A percentile compares a stretch with the other conserved stretches of the same genome.
phyloP scores from a whole-genome alignment of 1,140 invertebrate genomes.

The Druon quercuslanigerum region DNA sequence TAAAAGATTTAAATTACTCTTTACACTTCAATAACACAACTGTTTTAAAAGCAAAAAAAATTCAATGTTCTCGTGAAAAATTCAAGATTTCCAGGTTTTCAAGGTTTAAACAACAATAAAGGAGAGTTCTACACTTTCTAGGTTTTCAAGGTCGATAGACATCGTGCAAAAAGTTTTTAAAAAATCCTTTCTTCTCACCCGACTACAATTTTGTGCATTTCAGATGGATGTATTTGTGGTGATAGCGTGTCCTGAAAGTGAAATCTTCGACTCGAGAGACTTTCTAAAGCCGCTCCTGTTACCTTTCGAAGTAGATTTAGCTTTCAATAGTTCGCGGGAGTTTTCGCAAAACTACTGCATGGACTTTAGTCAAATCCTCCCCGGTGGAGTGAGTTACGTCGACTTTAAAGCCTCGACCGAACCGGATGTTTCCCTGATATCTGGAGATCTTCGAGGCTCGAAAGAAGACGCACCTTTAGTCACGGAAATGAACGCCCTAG shows the following conservation, averaged over 20 bases:
- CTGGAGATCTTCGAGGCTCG: conserved; percentile 78
- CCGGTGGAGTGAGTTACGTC: conserved; percentile 78
- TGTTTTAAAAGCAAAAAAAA: too few relatives aligned
- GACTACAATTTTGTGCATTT: conserved; percentile 56
- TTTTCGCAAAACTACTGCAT: conserved; percentile 81
- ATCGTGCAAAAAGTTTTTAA: too few relatives aligned
- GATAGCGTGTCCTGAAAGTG: conserved; percentile 92
- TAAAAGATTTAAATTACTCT: too few relatives aligned
- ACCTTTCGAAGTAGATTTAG: conserved; percentile 95
- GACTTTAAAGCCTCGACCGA: conserved; percentile 69
- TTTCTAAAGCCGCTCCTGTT: conserved; percentile 93
- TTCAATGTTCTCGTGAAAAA: too few relatives aligned
- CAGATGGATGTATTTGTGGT: conserved; percentile 93
- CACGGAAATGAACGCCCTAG: conserved; percentile 63
- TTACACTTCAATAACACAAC: too few relatives aligned
- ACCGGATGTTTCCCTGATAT: conserved; percentile 83
- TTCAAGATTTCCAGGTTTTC: too few relatives aligned
- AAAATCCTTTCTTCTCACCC: too few relatives aligned
- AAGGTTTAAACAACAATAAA: too few relatives aligned
- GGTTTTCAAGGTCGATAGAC: too few relatives aligned
- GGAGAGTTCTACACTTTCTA: too few relatives aligned
- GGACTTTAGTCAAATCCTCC: conserved; percentile 86
- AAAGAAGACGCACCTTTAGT: conserved; percentile 51
- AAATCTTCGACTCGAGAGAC: conserved; percentile 88
- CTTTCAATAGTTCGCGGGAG: conserved; percentile 82